Evolutionary conservation across 2,113 vertebrate genomes (phyloP).

Genomic region (Setophaga coronata): DNA sequence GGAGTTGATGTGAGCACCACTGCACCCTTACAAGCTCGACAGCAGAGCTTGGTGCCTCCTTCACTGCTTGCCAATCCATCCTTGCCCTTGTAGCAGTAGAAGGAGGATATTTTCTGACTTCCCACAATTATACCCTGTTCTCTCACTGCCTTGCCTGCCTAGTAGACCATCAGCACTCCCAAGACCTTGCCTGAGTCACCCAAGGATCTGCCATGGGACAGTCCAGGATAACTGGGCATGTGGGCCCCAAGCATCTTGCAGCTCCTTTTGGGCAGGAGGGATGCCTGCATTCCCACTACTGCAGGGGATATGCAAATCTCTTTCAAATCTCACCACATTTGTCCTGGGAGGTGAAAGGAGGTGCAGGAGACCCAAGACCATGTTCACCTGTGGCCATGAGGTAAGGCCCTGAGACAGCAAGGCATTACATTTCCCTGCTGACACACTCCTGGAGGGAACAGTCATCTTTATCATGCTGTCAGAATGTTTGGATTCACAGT

Average conservation of each 20-base stretch:
- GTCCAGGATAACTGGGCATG: background rate
- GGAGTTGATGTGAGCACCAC: background rate
- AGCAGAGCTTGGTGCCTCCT: background rate
- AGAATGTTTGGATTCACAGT: background rate
- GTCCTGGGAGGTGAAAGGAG: background rate
- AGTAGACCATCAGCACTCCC: background rate
- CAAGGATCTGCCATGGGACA: background rate
- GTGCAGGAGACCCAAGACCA: background rate
- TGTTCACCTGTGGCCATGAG: fast-evolving
- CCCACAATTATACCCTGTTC: background rate
- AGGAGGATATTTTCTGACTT: background rate
- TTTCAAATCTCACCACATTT: background rate
- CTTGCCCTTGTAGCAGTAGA: background rate
- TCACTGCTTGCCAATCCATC: background rate
- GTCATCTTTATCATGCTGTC: background rate
- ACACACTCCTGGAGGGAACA: fast-evolving
- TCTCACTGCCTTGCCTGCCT: background rate
- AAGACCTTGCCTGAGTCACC: background rate
- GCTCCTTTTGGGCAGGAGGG: background rate
- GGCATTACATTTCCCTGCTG: fast-evolving
- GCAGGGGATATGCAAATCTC: background rate
- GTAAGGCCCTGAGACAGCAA: background rate
- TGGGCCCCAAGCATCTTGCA: background rate
- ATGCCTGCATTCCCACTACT: background rate
- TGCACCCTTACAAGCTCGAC: background rate